Conservation (phyloP, 1,140 invertebrate genomes). For the Helicoverpa armigera region DNA sequence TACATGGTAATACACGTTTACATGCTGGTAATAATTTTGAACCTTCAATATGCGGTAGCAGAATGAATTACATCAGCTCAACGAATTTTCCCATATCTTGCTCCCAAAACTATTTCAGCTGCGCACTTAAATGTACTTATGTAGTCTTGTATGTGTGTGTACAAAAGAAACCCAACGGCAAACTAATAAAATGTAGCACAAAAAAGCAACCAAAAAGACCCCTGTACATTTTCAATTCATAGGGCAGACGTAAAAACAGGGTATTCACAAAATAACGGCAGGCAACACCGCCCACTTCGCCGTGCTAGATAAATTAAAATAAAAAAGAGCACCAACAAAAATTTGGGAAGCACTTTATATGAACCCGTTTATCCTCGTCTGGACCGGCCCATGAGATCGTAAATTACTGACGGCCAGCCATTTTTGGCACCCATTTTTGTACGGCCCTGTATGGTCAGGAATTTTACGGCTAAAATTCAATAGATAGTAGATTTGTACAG, state of each 20-base stretch:
- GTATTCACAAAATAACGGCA: constrained; percentile 45
- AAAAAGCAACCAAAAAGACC: neutral
- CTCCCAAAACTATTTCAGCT: no score
- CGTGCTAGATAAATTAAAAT: constrained; percentile 59
- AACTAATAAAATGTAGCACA: constrained; percentile 2
- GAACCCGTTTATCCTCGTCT: constrained; percentile 51
- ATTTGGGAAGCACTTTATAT: constrained; percentile 49
- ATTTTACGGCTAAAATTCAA: constrained; percentile 42
- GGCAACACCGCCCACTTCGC: constrained; percentile 44
- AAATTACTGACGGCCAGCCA: constrained; percentile 44
- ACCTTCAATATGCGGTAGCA: no score
- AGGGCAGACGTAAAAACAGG: constrained; percentile 31
- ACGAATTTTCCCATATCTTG: no score
- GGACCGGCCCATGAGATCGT: constrained; percentile 42
- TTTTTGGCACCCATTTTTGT: constrained; percentile 48
- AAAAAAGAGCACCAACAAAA: constrained; percentile 52
- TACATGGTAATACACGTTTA: no score
- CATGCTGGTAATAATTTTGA: no score
- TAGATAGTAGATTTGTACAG: constrained; percentile 29
- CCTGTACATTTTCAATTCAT: constrained; percentile 41
- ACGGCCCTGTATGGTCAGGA: constrained; percentile 40
- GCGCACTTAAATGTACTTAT: no score
- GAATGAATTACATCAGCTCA: no score
- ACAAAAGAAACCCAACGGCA: neutral
- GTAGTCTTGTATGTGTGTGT: no score